Evolutionary conservation across 1,140 invertebrate species (phyloP), one percentile per base, ranked within the genome.

Genomic region (Scaptodrosophila lebanonensis): DNA sequence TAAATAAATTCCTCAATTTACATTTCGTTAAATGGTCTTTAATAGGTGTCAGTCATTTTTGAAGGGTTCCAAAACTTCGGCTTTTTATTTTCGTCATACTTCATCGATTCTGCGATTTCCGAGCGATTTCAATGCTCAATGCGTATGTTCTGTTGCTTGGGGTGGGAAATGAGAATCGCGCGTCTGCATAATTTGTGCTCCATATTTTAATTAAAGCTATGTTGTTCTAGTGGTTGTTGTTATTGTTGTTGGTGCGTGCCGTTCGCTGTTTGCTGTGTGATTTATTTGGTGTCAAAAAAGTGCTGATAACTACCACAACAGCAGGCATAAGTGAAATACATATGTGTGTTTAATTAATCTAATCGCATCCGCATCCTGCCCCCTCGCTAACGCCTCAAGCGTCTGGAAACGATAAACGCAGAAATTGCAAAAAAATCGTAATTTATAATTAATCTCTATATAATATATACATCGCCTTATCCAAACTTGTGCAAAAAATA

Each of bases 231-330:
- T 48, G 36, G 18, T 30, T 60, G 35, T n/a, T 30, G 8, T 7
- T 35, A 13, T 47, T 45, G 20, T 17, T 60, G 32, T 65, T 50
- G 17, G 49, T 44, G 42, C 51, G n/a, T 44, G 9, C 29, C 61
- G 45, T 13, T 54, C 25, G 36, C 30, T 54, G 20, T 13, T 52
- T 57, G 20, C 61, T 66, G 42, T 47, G 48, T 66, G 65, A 75
- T 75, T 76, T 76, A 75, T 75, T 75, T 60, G 53, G 40, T 56
- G 71, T 64, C 47, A 48, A 43, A 64, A 64, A 60, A 60, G 65
- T 50, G 38, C 61, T 66, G 70, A 75, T 76, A 66, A 70, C 70
- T 61, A 59, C 30, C 45, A 43, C 25, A 38, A 36, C n/a, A 47
- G 42, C 36, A 30, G 42, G 36, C 47, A 57, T 49, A 54, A 62